phyloP scores from a whole-genome alignment of 2,888 invertebrate genomes.

The Nemotelus pantherinus region DNA sequence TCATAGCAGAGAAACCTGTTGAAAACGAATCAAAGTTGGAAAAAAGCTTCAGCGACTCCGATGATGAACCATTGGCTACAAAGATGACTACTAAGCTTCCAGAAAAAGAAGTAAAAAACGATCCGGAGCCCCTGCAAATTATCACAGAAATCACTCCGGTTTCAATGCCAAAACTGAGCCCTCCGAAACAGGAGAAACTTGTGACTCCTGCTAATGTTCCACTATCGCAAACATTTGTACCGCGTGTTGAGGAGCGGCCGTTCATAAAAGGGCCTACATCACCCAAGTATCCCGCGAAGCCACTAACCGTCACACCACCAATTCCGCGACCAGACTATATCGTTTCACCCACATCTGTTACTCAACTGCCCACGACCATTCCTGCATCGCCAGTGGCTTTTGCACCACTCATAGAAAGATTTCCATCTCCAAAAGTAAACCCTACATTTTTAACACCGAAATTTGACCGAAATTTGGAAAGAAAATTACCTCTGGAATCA shows the following conservation, averaged over 20 bases:
- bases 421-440: constrained; percentile 64
- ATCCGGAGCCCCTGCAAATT: constrained; percentile 45
- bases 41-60: constrained; percentile 71
- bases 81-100: constrained; percentile 64
- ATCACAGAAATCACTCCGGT: constrained; percentile 34
- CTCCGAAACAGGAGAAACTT: constrained; percentile 19
- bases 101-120: constrained; percentile 53
- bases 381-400: constrained; percentile 2
- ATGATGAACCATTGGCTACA: constrained; percentile 72
- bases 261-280: constrained; percentile 22
- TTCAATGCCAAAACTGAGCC: constrained; percentile 18
- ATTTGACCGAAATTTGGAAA: constrained; percentile 58
- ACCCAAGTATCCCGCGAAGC: not conserved
- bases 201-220: not conserved
- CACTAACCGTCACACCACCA: not conserved
- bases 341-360: not conserved
- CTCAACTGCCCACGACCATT: not conserved
- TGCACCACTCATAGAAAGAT: constrained; percentile 62
- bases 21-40: constrained; percentile 56
- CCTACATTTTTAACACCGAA: constrained; percentile 64
- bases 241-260: not conserved
- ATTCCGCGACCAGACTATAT: constrained; percentile 6
- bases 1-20: constrained; percentile 1
- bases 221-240: not conserved
- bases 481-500: constrained; percentile 50